Percentiles rank a stretch among this genome's conserved stretches.
Conservation (phyloP, 2,113 vertebrate species). For the Coptodon rendalli region DNA sequence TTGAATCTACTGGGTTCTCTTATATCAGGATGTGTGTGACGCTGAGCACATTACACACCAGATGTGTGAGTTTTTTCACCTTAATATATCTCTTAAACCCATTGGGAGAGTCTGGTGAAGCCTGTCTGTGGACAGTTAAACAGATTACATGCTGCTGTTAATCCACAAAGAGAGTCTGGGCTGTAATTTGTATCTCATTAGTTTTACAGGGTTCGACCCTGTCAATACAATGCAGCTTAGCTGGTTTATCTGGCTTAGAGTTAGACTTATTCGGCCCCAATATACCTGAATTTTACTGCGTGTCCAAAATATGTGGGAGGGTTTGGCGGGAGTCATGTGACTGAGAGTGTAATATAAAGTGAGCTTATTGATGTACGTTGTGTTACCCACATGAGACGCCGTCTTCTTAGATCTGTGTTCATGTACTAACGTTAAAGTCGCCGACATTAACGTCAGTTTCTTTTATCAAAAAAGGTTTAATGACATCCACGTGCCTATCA, state of each 20-base stretch:
- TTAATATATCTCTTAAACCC: background rate
- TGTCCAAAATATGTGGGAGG: background rate
- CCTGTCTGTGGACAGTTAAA: background rate
- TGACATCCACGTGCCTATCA: conserved; percentile 97
- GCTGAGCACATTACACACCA: background rate
- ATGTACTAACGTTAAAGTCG: background rate
- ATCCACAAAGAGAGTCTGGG: background rate
- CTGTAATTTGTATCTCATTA: background rate
- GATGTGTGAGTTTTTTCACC: background rate
- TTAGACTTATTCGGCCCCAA: background rate
- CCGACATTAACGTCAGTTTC: background rate
- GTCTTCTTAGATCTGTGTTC: background rate
- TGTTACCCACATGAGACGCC: background rate
- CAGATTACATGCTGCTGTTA: background rate
- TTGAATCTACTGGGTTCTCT: background rate
- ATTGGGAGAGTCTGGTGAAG: background rate
- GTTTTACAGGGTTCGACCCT: background rate
- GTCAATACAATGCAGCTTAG: background rate
- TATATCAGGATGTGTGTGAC: background rate
- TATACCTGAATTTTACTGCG: background rate
- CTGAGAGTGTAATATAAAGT: background rate
- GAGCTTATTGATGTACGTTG: background rate
- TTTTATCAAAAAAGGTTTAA: conserved; percentile 80
- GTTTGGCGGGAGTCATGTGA: background rate
- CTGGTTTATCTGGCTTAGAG: background rate